Evolutionary conservation across 1,140 invertebrate genomes (phyloP).

Genomic region (Tyrophagus putrescentiae): DNA sequence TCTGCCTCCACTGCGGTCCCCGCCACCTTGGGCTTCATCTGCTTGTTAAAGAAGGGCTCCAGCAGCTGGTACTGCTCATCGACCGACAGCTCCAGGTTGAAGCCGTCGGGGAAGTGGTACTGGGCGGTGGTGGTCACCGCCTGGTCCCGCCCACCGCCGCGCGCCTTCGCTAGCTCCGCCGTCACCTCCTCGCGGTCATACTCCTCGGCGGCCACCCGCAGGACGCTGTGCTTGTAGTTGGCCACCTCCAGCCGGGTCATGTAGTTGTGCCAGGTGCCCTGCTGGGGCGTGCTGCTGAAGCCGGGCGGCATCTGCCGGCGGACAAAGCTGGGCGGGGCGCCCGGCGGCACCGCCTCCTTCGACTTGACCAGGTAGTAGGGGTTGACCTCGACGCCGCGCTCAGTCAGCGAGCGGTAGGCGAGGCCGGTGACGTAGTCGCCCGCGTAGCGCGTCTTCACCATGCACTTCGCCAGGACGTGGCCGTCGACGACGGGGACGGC

Average conservation of each 20-base stretch:
- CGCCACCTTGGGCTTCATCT: too few species aligned
- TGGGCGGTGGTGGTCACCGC: constrained; percentile 60
- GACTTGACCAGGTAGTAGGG: constrained; percentile 63
- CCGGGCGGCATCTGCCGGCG: not conserved
- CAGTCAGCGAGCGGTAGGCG: constrained; percentile 50
- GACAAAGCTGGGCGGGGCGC: not conserved
- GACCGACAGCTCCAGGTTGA: constrained; percentile 72
- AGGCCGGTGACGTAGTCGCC: constrained; percentile 79
- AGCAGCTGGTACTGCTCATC: constrained; percentile 36
- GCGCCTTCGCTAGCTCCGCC: too few species aligned
- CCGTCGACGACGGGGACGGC: constrained; percentile 85
- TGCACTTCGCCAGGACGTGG: constrained; percentile 71
- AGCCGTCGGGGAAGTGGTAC: constrained; percentile 85
- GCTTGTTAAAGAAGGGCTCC: constrained; percentile 1
- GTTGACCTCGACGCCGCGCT: constrained; percentile 63
- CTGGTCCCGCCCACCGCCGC: too few species aligned
- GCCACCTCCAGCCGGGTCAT: constrained; percentile 66
- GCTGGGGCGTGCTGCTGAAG: constrained; percentile 36
- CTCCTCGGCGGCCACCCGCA: constrained; percentile 62
- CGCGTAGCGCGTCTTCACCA: constrained; percentile 76
- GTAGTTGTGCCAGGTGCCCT: constrained; percentile 76
- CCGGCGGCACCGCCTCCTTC: constrained; percentile 52
- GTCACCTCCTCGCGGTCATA: constrained; percentile 66
- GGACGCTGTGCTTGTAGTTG: constrained; percentile 61
- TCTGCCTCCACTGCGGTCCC: too few species aligned